Evolutionary conservation across 2,113 vertebrate species (phyloP), one percentile per base, ranked within the genome.

Genomic region (Actenoides hombroni): DNA sequence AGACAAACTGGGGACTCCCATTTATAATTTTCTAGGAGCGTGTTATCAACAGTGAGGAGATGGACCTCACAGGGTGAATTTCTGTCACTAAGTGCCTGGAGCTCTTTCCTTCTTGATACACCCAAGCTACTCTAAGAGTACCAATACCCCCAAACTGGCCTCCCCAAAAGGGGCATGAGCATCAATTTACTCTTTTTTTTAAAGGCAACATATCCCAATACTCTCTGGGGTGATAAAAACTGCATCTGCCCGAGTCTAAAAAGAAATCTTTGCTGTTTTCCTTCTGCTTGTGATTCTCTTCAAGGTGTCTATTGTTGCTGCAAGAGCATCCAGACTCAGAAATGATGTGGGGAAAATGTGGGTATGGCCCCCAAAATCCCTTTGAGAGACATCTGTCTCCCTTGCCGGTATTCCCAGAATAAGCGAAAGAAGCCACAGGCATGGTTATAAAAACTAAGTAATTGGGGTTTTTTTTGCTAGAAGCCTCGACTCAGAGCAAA

Each of bases 271-370:
- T 26, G 39, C 28, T 39, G 20, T 10, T 69, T 33, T 25, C 35
- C 26, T 67, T 49, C 44, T 1, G 1, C 39, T 39, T 73, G 10
- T 1, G 3, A 11, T 37, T 31, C 37, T 13, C 26, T 29, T 44
- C 40, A 11, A 16, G n/a, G 2, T 0, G 13, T 5, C 42, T 51
- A 1, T 11, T 53, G 53, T 24, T 75, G 35, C 57, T 48, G 53
- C 15, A 10, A 16, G 63, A 35, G 26, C 48, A 15, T 2, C 42
- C 2, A 0, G 11, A 11, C 65, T 70, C 2, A 2, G n/a, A 23
- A 40, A 53, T 2, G 3, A 11, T 9, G 37, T 6, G 51, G 69
- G 69, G 42, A 17, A 59, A 78, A 77, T 1, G 8, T 7, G 31
- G 1, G 2, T 14, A 73, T 18, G 26, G n/a, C 13, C 67, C 71